These are phyloP conservation scores for Drosophila barbarae DNA, from an alignment of 2,888 invertebrate species.

Conservation along the genomic window DNA sequence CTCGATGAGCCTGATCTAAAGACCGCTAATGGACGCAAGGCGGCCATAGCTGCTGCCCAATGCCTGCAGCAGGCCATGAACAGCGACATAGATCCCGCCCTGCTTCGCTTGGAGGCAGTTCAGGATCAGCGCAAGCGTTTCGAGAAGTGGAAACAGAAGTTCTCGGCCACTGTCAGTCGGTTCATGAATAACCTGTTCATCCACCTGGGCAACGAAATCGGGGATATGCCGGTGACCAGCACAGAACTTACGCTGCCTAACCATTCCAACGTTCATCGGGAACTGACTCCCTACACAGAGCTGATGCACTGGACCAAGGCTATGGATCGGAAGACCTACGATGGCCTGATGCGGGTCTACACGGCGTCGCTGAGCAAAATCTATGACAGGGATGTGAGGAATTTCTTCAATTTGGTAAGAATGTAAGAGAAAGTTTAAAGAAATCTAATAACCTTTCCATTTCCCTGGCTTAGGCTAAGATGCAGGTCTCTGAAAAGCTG, in stretches of 20 bases:
- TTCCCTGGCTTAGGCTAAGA: slow-evolving; percentile 71
- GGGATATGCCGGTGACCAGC: slow-evolving; percentile 80
- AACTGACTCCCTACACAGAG: slow-evolving; percentile 91
- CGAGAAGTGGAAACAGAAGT: slow-evolving; percentile 88
- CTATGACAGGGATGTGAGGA: slow-evolving; percentile 90
- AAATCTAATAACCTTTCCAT: not conserved
- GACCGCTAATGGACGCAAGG: slow-evolving; percentile 82
- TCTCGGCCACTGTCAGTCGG: slow-evolving; percentile 90
- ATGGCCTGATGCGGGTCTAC: slow-evolving; percentile 90
- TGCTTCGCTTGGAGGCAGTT: slow-evolving; percentile 86
- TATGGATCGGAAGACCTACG: slow-evolving; percentile 91
- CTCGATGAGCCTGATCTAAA: slow-evolving; percentile 87
- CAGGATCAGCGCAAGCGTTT: slow-evolving; percentile 90
- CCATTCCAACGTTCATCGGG: slow-evolving; percentile 89
- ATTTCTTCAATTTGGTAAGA: slow-evolving; percentile 75
- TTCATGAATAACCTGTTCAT: slow-evolving; percentile 97
- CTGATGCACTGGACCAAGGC: slow-evolving; percentile 95
- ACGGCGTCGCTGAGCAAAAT: slow-evolving; percentile 90
- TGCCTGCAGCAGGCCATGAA: slow-evolving; percentile 88
- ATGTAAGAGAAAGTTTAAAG: too few relatives aligned
- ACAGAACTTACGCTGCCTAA: slow-evolving; percentile 86
- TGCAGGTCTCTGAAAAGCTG: slow-evolving; percentile 76
- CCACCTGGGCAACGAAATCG: slow-evolving; percentile 91
- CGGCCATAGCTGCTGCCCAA: slow-evolving; percentile 86
- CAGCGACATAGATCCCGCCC: slow-evolving; percentile 83